Base-by-base conservation (phyloP, 2,888 invertebrate species). In the Deilephila elpenor region DNA sequence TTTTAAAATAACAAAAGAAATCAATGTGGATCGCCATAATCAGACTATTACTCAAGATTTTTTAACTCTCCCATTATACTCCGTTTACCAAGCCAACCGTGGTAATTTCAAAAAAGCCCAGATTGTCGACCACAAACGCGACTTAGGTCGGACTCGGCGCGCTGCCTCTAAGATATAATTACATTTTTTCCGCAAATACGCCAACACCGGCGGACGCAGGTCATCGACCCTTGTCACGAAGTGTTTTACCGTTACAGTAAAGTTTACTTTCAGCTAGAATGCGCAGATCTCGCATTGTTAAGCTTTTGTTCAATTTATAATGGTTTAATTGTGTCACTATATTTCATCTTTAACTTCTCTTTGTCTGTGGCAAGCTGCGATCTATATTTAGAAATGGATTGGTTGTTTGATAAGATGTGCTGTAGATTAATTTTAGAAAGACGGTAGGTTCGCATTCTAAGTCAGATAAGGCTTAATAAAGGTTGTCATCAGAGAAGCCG, bases 251-350 rank as follows among this genome's bases (percentile, higher is more conserved):
- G 90, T 90, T 89, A 87, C 44, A 78, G 6, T 56, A n/a, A 56
- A 83, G 83, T 88, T 90, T 89, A 89, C 90, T 90, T 89, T 89
- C 89, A 84, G 84, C 84, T 84, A 87, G 85, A 86, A 84, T 79
- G 64, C 72, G 67, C 67, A 59, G 72, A 73, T 67, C 72, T 25
- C 56, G 64, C 37, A 64, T 76, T 75, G 32, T 71, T 73, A 59
- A 70, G 60, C 70, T 60, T 74, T 74, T 74, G 72, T 72, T 70
- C 61, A 67, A 67, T 67, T 67, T 67, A 17, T 25, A 76, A 74
- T 74, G 73, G 74, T 73, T 73, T 75, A 76, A 78, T 77, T 77
- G 75, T 77, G 77, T 76, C 77, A 76, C 77, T 73, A 72, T 75
- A 71, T 74, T 74, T 75, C 32, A 73, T 70, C 62, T 77, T 75